These are phyloP conservation scores for Eutolmus rufibarbis DNA, from an alignment of 2,888 invertebrate species.

Conservation along the genomic window DNA sequence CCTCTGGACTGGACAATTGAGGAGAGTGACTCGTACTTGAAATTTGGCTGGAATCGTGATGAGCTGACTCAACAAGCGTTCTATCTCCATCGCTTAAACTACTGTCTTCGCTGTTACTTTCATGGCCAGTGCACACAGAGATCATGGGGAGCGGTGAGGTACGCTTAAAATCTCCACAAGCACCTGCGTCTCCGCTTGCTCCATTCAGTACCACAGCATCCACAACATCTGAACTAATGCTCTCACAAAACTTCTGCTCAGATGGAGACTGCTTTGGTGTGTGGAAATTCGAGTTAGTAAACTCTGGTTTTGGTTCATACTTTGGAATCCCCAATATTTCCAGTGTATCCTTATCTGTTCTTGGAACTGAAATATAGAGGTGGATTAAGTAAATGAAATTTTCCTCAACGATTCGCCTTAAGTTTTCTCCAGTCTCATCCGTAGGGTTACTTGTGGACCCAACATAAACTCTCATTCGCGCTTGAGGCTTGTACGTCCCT, in stretches of 20 bases:
- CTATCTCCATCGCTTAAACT: conserved; percentile 78
- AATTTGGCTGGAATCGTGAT: conserved; percentile 57
- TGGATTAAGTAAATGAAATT: conserved; percentile 70
- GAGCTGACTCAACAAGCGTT: conserved; percentile 60
- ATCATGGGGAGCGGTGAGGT: conserved; percentile 50
- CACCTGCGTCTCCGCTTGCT: background rate
- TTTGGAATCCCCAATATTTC: conserved; percentile 64
- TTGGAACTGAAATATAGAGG: conserved; percentile 70
- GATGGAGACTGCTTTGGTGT: conserved; percentile 47
- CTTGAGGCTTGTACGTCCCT: background rate
- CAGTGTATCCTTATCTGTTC: conserved; percentile 67
- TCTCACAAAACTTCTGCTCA: conserved; percentile 48
- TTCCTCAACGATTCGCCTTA: conserved; percentile 54
- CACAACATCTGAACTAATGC: conserved; percentile 55
- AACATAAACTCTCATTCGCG: conserved; percentile 63
- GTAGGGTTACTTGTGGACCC: conserved; percentile 52
- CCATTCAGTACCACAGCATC: conserved; percentile 59
- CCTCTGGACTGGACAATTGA: conserved; percentile 61
- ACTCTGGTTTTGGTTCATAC: conserved; percentile 49
- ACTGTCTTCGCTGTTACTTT: conserved; percentile 79
- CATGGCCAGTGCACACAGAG: conserved; percentile 63
- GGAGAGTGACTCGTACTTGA: conserved; percentile 61
- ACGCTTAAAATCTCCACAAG: conserved; percentile 40
- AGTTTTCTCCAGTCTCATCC: conserved; percentile 63
- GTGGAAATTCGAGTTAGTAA: background rate